Evolutionary conservation across 2,797 vertebrate species (phyloP).

Genomic region (Catostomus latipinnis): DNA sequence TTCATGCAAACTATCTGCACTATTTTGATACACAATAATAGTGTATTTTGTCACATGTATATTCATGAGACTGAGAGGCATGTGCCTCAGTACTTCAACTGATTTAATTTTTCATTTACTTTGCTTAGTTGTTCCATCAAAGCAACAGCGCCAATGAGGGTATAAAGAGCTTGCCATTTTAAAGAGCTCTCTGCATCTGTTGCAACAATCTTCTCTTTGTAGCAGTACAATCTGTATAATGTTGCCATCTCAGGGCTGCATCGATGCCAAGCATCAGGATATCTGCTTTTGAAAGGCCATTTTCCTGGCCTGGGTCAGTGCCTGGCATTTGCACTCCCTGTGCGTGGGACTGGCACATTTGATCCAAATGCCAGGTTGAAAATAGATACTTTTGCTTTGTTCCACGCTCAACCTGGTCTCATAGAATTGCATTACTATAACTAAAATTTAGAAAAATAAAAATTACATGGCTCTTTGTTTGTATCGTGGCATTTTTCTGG

Average conservation of each 20-base stretch:
- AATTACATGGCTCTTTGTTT: no score
- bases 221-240: constrained; percentile 60
- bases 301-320: constrained; percentile 51
- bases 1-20: constrained; percentile 16
- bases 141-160: constrained; percentile 43
- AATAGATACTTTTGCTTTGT: constrained; percentile 46
- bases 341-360: constrained; percentile 52
- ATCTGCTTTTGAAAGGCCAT: constrained; percentile 59
- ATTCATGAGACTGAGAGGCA: constrained; percentile 47
- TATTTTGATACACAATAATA: constrained; percentile 50
- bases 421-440: no score
- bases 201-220: constrained; percentile 63
- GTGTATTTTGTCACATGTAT: constrained; percentile 32
- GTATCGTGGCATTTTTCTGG: no score
- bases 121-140: constrained; percentile 40
- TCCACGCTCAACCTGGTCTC: background rate
- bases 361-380: constrained; percentile 42
- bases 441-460: no score
- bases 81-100: constrained; percentile 40
- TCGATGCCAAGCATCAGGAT: constrained; percentile 60
- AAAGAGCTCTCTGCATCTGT: constrained; percentile 55
- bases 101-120: constrained; percentile 30
- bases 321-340: constrained; percentile 56
- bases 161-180: constrained; percentile 53
- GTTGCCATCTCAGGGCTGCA: constrained; percentile 50